phyloP scores from a whole-genome alignment of 2,113 vertebrate species.

The Centropristis striata region DNA sequence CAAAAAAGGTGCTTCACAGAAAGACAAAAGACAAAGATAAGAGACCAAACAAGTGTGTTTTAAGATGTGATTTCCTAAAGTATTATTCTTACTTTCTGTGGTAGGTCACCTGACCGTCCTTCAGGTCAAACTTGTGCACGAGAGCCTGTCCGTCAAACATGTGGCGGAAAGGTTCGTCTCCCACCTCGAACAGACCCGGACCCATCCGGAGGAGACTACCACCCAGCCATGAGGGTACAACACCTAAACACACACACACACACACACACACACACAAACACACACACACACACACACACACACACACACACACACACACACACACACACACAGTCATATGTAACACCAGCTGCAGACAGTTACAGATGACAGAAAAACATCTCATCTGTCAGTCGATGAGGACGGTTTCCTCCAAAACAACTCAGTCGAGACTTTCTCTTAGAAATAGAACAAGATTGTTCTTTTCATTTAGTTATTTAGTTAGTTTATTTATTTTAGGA shows the following conservation, averaged over 20 bases:
- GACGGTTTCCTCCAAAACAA: too few species aligned
- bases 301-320: slow-evolving; percentile 1
- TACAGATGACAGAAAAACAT: too few species aligned
- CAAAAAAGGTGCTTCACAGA: background rate
- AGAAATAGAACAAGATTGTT: too few species aligned
- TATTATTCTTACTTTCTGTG: slow-evolving; percentile 87
- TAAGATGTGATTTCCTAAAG: background rate
- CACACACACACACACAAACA: slow-evolving; percentile 9
- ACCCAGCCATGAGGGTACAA: slow-evolving; percentile 91
- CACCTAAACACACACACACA: slow-evolving; percentile 80
- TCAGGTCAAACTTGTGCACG: slow-evolving; percentile 98
- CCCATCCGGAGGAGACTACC: slow-evolving; percentile 96
- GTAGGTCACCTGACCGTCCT: slow-evolving; percentile 93
- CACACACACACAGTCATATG: background rate
- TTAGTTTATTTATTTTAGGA: too few species aligned
- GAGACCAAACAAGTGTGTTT: background rate
- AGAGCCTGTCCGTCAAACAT: slow-evolving; percentile 97
- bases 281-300: background rate
- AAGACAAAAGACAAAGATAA: too few species aligned
- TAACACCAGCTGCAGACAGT: too few species aligned
- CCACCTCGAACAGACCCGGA: slow-evolving; percentile 95
- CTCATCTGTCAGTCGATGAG: too few species aligned
- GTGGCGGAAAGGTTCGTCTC: slow-evolving; percentile 91
- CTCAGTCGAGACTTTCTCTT: too few species aligned
- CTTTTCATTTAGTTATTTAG: too few species aligned